Evolutionary conservation across 2,113 vertebrate genomes (phyloP).

Genomic region (Hemichromis elongatus): DNA sequence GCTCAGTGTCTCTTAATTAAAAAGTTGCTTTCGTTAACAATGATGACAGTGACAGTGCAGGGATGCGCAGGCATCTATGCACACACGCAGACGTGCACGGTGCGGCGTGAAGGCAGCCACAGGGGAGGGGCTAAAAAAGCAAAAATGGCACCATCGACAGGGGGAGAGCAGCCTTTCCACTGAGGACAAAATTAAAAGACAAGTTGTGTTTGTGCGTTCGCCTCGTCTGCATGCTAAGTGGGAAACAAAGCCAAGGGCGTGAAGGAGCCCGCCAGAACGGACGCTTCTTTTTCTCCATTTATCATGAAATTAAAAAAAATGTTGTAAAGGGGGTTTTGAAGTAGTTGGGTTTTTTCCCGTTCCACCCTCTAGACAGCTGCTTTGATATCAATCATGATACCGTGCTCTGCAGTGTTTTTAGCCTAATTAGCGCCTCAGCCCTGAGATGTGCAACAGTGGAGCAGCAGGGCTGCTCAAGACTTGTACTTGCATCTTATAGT

Average conservation of each 20-base stretch:
- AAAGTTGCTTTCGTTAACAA: slow-evolving; percentile 65
- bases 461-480: slow-evolving; percentile 49
- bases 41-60: slow-evolving; percentile 25
- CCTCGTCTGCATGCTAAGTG: slow-evolving; percentile 56
- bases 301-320: slow-evolving; percentile 37
- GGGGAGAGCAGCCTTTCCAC: slow-evolving; percentile 35
- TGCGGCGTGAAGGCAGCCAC: slow-evolving; percentile 4
- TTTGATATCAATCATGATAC: slow-evolving; percentile 72
- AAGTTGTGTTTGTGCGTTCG: slow-evolving; percentile 38
- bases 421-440: slow-evolving; percentile 65
- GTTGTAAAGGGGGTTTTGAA: slow-evolving; percentile 52
- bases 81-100: not conserved
- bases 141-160: slow-evolving; percentile 36
- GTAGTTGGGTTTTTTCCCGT: slow-evolving; percentile 25
- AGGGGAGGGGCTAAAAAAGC: slow-evolving; percentile 31
- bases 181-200: slow-evolving; percentile 59
- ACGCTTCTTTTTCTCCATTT: slow-evolving; percentile 48
- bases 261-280: slow-evolving; percentile 36
- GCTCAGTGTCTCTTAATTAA: slow-evolving; percentile 75
- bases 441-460: slow-evolving; percentile 52
- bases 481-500: slow-evolving; percentile 43
- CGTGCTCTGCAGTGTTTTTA: slow-evolving; percentile 59
- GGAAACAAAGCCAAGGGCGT: slow-evolving; percentile 61
- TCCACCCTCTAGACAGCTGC: slow-evolving; percentile 61
- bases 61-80: not conserved